phyloP scores from a whole-genome alignment of 2,888 invertebrate species.

The Acrocyrtus sp. region DNA sequence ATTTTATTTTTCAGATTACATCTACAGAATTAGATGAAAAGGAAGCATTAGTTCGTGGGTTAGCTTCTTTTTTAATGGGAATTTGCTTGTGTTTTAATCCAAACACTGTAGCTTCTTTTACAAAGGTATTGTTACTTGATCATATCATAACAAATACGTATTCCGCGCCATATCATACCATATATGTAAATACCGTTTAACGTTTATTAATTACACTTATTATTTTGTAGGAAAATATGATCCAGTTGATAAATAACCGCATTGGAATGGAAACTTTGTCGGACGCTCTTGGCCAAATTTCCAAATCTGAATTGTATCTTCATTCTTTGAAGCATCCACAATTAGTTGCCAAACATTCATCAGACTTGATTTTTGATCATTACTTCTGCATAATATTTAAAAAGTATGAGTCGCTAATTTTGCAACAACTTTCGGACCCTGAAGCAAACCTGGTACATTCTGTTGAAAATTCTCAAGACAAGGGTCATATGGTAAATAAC shows the following conservation, averaged over 20 bases:
- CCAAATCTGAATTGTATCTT: constrained; percentile 90
- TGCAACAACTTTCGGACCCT: constrained; percentile 59
- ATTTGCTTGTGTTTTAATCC: constrained; percentile 92
- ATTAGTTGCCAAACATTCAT: constrained; percentile 77
- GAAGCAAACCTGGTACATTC: constrained; percentile 26
- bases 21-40: constrained; percentile 91
- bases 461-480: constrained; percentile 42
- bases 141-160: no score
- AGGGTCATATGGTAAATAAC: constrained; percentile 58
- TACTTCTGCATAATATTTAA: constrained; percentile 95
- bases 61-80: constrained; percentile 93
- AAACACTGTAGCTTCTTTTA: constrained; percentile 79
- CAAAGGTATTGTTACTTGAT: constrained; percentile 73
- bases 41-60: constrained; percentile 86
- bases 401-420: constrained; percentile 61
- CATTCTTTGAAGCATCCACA: constrained; percentile 94
- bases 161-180: background rate
- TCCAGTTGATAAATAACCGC: constrained; percentile 86
- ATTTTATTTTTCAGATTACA: constrained; percentile 71
- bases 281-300: constrained; percentile 85
- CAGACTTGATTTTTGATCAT: constrained; percentile 89
- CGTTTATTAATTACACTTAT: background rate
- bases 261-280: constrained; percentile 90
- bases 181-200: constrained; percentile 59
- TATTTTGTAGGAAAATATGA: constrained; percentile 73